Conservation (phyloP, 2,113 vertebrate genomes). For the Callipepla squamata region DNA sequence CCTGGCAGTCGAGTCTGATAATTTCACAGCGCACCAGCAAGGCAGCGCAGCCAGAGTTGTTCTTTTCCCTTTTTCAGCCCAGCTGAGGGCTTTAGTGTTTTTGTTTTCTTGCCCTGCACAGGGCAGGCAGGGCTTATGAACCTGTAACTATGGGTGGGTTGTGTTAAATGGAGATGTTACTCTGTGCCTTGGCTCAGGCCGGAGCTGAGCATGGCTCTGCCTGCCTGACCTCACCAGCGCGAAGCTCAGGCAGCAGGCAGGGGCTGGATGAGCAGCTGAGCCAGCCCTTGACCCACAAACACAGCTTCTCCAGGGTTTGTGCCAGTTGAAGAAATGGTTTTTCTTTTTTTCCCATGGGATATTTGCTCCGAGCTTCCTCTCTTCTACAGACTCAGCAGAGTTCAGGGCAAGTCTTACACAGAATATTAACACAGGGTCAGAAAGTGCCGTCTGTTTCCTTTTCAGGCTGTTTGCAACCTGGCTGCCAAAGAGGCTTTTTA, state of each 20-base stretch:
- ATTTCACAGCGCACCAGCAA: not conserved
- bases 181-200: rapidly evolving
- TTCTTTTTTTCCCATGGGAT: not conserved
- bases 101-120: not conserved
- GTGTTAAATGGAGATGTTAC: not conserved
- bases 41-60: not conserved
- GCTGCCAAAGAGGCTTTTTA: not conserved
- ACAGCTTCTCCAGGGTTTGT: not conserved
- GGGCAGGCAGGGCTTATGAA: not conserved
- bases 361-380: not conserved
- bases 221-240: not conserved
- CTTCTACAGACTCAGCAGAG: rapidly evolving
- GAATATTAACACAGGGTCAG: not conserved
- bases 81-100: not conserved
- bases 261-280: rapidly evolving
- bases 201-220: not conserved
- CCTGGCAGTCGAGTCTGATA: not conserved
- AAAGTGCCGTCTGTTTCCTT: not conserved
- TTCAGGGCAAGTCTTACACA: not conserved
- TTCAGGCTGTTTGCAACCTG: not conserved
- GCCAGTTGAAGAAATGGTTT: rapidly evolving
- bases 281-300: not conserved
- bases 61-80: not conserved
- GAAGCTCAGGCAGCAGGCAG: not conserved
- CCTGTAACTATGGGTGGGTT: not conserved